phyloP scores from a whole-genome alignment of 2,113 vertebrate genomes.

The Opisthocomus hoazin region DNA sequence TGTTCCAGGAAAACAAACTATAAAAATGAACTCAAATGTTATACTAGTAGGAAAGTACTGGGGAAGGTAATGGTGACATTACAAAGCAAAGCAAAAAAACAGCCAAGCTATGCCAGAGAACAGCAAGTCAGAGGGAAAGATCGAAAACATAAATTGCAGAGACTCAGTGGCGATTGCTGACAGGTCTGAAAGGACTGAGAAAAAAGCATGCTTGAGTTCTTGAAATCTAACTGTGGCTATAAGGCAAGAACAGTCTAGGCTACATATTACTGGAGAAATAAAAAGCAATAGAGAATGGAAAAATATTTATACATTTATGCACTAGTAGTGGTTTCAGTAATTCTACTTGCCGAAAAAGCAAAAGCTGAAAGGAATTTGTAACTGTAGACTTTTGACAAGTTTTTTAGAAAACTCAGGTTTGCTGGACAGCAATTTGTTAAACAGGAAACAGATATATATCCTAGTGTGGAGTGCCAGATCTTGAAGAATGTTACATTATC shows the following conservation, averaged over 20 bases:
- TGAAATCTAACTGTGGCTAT: not conserved
- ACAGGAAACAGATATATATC: not conserved
- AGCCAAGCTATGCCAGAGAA: not conserved
- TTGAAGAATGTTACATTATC: not conserved
- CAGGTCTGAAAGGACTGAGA: not conserved
- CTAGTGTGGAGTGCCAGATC: not conserved
- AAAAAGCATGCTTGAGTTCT: not conserved
- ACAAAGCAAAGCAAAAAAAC: not conserved
- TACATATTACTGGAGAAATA: not conserved
- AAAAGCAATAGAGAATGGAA: not conserved
- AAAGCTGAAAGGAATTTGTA: not conserved
- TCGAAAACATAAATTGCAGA: not conserved
- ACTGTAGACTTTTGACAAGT: not conserved
- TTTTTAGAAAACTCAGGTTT: not conserved
- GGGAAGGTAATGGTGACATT: slow-evolving; percentile 1
- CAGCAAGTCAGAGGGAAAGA: not conserved
- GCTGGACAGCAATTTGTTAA: not conserved
- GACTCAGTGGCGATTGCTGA: not conserved
- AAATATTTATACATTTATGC: not conserved
- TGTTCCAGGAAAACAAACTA: slow-evolving; percentile 57
- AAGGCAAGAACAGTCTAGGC: not conserved
- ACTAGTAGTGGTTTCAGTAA: not conserved
- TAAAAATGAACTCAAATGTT: slow-evolving; percentile 43
- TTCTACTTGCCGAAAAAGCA: not conserved
- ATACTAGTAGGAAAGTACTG: not conserved